phyloP scores from a whole-genome alignment of 2,113 vertebrate species.

The Apodemus speciosus region DNA sequence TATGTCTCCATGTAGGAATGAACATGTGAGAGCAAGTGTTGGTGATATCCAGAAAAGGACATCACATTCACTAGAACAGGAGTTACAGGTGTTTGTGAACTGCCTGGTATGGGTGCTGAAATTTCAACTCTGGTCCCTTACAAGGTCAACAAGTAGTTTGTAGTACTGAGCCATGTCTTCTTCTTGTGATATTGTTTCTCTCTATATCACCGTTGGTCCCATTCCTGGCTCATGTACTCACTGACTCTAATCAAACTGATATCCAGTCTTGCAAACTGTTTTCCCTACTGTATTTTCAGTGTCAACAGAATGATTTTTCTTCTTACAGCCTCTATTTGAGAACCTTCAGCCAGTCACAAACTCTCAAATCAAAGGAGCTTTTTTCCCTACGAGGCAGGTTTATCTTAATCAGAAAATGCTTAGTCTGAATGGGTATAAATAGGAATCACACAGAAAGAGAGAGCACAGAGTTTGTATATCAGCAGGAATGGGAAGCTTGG shows the following conservation, averaged over 20 bases:
- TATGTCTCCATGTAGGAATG: not conserved
- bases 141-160: not conserved
- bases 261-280: not conserved
- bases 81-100: not conserved
- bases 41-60: not conserved
- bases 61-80: too few relatives aligned
- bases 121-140: not conserved
- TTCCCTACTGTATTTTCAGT: not conserved
- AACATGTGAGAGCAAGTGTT: not conserved
- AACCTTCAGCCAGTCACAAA: not conserved
- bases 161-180: not conserved
- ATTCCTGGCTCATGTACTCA: not conserved
- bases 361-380: not conserved
- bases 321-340: not conserved
- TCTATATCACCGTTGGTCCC: not conserved
- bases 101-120: not conserved
- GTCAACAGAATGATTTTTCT: not conserved
- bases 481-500: not conserved
- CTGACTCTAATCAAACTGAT: not conserved
- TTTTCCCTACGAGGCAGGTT: not conserved
- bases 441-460: not conserved
- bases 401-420: not conserved
- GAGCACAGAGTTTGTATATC: fast-evolving
- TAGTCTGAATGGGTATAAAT: not conserved
- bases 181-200: not conserved